These are phyloP conservation scores for Misgurnus mizolepis DNA, from an alignment of 2,113 vertebrate species.

Conservation along the genomic window DNA sequence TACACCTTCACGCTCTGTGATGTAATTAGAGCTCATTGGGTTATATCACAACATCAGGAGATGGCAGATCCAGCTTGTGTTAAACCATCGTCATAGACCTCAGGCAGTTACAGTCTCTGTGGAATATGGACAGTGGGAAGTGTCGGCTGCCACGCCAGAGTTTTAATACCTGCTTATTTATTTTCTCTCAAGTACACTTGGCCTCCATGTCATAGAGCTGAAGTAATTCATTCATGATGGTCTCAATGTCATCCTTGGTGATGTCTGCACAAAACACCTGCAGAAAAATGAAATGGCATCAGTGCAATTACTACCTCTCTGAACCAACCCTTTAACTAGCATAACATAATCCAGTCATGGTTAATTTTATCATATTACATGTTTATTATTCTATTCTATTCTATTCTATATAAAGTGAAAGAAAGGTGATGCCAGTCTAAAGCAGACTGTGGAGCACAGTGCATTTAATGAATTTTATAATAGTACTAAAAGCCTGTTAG, in stretches of 20 bases:
- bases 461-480: background rate
- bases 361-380: too few species aligned
- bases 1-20: background rate
- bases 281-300: conserved; percentile 1
- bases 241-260: conserved; percentile 76
- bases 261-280: conserved; percentile 84
- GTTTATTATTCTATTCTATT: too few species aligned
- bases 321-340: too few species aligned
- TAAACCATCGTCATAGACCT: background rate
- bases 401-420: background rate
- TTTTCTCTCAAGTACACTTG: conserved; percentile 75
- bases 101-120: background rate
- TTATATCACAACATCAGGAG: background rate
- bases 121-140: background rate
- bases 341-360: too few species aligned
- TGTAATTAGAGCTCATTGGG: conserved; percentile 16
- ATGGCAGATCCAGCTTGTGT: background rate
- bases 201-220: conserved; percentile 85
- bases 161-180: background rate
- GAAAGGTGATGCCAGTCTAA: background rate
- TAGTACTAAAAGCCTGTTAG: background rate
- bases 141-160: background rate
- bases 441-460: background rate
- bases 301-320: background rate
- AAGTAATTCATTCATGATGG: conserved; percentile 82